Evolutionary conservation across 2,888 invertebrate genomes (phyloP).

Genomic region (Epistrophe grossulariae): DNA sequence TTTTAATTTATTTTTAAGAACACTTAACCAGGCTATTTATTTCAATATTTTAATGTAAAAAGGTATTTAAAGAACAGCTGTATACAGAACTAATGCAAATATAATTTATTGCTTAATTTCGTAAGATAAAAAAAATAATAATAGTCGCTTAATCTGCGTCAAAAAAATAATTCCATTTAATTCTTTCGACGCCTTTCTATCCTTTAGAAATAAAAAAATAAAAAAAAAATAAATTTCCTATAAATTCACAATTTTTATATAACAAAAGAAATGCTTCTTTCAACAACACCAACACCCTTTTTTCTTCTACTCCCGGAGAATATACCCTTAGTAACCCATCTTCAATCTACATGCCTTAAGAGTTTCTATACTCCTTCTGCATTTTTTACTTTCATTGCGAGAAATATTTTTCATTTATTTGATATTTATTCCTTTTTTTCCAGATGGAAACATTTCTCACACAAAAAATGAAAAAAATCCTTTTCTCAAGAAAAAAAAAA

Average conservation of each 20-base stretch:
- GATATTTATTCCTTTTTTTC: conserved; percentile 69
- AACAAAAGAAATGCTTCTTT: conserved; percentile 52
- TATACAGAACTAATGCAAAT: neutral
- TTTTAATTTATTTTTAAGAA: too few relatives aligned
- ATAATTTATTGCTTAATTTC: conserved; percentile 18
- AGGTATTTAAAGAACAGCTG: too few relatives aligned
- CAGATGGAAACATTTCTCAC: conserved; percentile 55
- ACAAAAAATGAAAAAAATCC: neutral
- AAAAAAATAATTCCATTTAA: conserved; percentile 35
- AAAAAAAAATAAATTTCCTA: conserved; percentile 27
- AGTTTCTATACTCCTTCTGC: conserved; percentile 3
- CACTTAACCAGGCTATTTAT: too few relatives aligned
- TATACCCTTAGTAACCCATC: neutral
- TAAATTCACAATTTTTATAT: conserved; percentile 24
- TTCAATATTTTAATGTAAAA: too few relatives aligned
- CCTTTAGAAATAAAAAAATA: neutral
- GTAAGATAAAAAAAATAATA: neutral
- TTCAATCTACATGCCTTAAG: neutral
- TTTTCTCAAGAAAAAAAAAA: conserved; percentile 1
- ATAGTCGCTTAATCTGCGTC: conserved; percentile 38
- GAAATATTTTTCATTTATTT: conserved; percentile 64
- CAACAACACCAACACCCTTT: conserved; percentile 26
- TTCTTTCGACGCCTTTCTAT: conserved; percentile 30
- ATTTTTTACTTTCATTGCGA: conserved; percentile 35
- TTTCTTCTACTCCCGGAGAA: neutral